Evolutionary conservation across 2,113 vertebrate genomes (phyloP), one percentile per base, ranked within the genome.

Genomic region (Leucosticte australis): DNA sequence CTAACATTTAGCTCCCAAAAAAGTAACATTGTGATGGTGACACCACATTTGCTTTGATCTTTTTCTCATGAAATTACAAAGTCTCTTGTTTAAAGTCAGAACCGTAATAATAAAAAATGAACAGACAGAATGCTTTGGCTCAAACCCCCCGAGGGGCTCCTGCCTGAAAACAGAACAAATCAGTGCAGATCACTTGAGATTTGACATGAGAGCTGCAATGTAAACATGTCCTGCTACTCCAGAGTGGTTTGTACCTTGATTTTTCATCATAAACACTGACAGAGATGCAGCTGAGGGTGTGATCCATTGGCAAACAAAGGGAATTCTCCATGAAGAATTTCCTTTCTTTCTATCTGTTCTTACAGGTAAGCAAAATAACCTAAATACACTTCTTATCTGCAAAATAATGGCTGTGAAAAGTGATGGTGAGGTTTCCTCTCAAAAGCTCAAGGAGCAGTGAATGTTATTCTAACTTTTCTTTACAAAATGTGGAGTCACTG

Each of bases 121-220:
- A 81, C 35, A 91, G 85, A 95, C 57, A 71, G 69, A 47, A 86
- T 68, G 95, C 97, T 97, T 97, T 97, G 96, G 97, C 95, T 97
- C 95, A 63, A 92, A 83, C 44, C 92, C 96, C 71, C 62, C 41
- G 30, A 57, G 74, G 81, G 94, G 83, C 80, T 96, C 86, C 95
- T 96, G 96, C 73, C 92, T 89, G 88, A 63, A 96, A 93, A 79
- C 33, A 19, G 50, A 90, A 89, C 76, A 71, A 53, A 92, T 94
- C 91, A 95, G 81, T 83, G 91, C 95, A 91, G 67, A 91, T 69
- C 79, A 71, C 91, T 85, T 39, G 47, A 92, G 83, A 95, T 88
- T 68, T 59, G 31, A 90, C 71, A 82, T 16, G 75, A 90, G 83
- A 94, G 77, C 82, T 90, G 87, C 94, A 62, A 80, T 95, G 97